Evolutionary conservation across 2,113 vertebrate species (phyloP).

Genomic region (Glaucidium brasilianum): DNA sequence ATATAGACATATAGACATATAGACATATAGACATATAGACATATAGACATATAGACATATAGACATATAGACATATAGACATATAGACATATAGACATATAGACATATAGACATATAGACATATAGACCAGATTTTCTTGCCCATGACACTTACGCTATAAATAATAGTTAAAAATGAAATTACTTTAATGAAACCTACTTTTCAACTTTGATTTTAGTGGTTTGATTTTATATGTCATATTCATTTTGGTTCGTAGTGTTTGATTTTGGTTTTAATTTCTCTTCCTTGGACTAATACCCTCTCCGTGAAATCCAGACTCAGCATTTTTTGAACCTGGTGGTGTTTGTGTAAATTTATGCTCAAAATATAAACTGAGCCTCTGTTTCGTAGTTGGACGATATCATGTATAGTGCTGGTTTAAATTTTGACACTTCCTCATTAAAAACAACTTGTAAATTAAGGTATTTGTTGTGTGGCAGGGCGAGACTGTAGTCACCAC

Average conservation of each 20-base stretch:
- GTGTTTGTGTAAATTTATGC: neutral
- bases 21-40: neutral
- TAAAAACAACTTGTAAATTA: neutral
- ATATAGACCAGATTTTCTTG: neutral
- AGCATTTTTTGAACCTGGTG: neutral
- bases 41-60: neutral
- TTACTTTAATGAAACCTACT: neutral
- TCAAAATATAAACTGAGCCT: neutral
- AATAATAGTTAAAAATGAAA: neutral
- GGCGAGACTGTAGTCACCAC: neutral
- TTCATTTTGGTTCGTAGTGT: neutral
- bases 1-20: neutral
- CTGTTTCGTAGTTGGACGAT: neutral
- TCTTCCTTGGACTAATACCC: neutral
- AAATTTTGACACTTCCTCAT: neutral
- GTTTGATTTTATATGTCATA: neutral
- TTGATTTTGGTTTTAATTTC: neutral
- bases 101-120: neutral
- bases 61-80: neutral
- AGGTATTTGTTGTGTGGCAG: neutral
- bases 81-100: neutral
- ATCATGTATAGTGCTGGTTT: neutral
- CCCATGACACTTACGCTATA: neutral
- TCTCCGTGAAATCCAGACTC: neutral
- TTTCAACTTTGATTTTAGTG: neutral